phyloP scores from a whole-genome alignment of 2,797 vertebrate genomes.

The Enteromius thamalakanensis region DNA sequence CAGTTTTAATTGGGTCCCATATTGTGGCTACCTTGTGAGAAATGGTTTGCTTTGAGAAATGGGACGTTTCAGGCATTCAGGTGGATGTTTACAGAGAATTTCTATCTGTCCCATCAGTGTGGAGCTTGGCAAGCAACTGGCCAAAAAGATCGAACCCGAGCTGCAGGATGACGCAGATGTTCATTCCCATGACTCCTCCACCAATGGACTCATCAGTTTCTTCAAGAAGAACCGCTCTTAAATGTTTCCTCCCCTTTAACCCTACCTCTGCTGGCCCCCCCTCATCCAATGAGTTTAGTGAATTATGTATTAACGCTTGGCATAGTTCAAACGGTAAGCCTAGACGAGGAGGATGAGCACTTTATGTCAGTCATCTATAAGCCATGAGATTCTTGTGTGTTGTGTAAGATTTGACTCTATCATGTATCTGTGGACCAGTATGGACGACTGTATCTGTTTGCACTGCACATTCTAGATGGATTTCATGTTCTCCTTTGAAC shows the following conservation, averaged over 20 bases:
- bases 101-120: slow-evolving; percentile 76
- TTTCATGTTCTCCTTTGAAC: slow-evolving; percentile 43
- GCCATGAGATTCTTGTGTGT: slow-evolving; percentile 52
- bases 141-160: slow-evolving; percentile 97
- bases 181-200: slow-evolving; percentile 92
- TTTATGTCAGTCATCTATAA: slow-evolving; percentile 63
- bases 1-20: background rate
- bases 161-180: slow-evolving; percentile 83
- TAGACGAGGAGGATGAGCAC: slow-evolving; percentile 60
- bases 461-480: slow-evolving; percentile 54
- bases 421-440: slow-evolving; percentile 52
- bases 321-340: slow-evolving; percentile 41
- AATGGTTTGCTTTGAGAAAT: background rate
- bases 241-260: slow-evolving; percentile 56
- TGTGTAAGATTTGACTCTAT: slow-evolving; percentile 55
- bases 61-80: background rate
- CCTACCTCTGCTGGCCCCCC: slow-evolving; percentile 11
- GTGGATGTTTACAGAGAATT: background rate
- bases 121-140: slow-evolving; percentile 95
- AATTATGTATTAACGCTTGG: slow-evolving; percentile 34
- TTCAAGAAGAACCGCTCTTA: slow-evolving; percentile 89
- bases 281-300: slow-evolving; percentile 15
- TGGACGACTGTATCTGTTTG: slow-evolving; percentile 33
- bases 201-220: slow-evolving; percentile 95
- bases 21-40: background rate